Evolutionary conservation across 2,888 invertebrate species (phyloP).

Genomic region (Prosopocoilus inquinatus): DNA sequence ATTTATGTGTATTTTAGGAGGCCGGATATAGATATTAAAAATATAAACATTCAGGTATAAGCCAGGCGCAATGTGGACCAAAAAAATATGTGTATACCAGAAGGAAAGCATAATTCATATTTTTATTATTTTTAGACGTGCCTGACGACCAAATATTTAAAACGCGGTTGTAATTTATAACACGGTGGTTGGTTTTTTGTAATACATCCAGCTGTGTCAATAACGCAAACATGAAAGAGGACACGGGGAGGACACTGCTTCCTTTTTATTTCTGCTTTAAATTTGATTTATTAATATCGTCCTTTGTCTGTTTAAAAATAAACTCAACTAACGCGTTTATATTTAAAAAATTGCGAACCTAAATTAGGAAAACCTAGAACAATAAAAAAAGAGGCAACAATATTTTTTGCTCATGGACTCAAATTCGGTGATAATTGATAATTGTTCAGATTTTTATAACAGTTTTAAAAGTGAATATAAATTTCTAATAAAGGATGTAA

Average conservation of each 20-base stretch:
- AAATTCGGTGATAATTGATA: no score
- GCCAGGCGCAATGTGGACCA: conserved; percentile 6
- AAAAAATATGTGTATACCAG: conserved; percentile 10
- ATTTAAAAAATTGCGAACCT: no score
- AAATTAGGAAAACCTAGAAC: no score
- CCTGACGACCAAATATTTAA: conserved; percentile 18
- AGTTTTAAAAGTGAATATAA: no score
- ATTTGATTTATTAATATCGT: neutral
- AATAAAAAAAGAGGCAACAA: no score
- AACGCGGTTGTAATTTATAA: conserved; percentile 11
- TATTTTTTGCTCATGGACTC: no score
- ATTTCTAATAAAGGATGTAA: no score
- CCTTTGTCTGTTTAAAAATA: no score
- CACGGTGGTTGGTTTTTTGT: conserved; percentile 1
- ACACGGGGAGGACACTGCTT: neutral
- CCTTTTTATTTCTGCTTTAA: neutral
- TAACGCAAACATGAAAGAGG: conserved; percentile 1
- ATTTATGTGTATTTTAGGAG: conserved; percentile 3
- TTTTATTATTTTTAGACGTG: conserved; percentile 18
- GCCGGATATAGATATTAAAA: conserved; percentile 7
- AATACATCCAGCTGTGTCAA: conserved; percentile 2
- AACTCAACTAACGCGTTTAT: no score
- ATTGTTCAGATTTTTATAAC: no score
- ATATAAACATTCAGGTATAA: conserved; percentile 15
- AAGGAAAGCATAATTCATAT: conserved; percentile 23